Evolutionary conservation across 1,140 invertebrate genomes (phyloP).

Genomic region (Euborellia annulipes): DNA sequence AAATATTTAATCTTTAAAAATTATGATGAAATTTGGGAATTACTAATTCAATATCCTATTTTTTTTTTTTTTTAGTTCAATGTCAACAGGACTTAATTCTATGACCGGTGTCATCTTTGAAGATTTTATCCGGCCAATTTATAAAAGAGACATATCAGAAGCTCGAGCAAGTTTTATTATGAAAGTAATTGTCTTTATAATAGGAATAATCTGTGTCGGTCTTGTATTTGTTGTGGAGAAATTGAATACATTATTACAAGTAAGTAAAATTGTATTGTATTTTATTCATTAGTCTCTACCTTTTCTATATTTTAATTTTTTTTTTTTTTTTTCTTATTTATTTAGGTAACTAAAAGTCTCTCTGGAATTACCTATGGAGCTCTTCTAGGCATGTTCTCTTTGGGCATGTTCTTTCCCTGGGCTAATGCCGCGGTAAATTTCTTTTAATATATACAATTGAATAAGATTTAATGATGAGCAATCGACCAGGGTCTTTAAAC

Average conservation of each 20-base stretch:
- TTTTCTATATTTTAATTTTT: too few relatives aligned
- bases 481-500: too few relatives aligned
- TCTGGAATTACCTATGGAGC: constrained; percentile 55
- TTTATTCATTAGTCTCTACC: too few relatives aligned
- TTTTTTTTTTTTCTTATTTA: background rate
- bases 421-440: constrained; percentile 46
- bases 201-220: constrained; percentile 41
- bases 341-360: constrained; percentile 41
- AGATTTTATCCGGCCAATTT: constrained; percentile 51
- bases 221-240: constrained; percentile 53
- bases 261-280: constrained; percentile 11
- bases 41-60: too few relatives aligned
- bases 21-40: too few relatives aligned
- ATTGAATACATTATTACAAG: constrained; percentile 47
- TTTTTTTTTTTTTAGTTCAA: constrained; percentile 40
- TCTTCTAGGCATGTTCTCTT: constrained; percentile 55
- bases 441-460: too few relatives aligned
- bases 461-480: too few relatives aligned
- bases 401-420: constrained; percentile 61
- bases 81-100: constrained; percentile 63
- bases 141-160: constrained; percentile 41
- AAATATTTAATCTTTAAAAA: too few relatives aligned
- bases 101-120: constrained; percentile 68
- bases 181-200: constrained; percentile 48
- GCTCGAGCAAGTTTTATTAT: constrained; percentile 44